A percentile compares a stretch with the other conserved stretches of the same genome.
phyloP scores from a whole-genome alignment of 1,140 invertebrate species.

The Euborellia annulipes region DNA sequence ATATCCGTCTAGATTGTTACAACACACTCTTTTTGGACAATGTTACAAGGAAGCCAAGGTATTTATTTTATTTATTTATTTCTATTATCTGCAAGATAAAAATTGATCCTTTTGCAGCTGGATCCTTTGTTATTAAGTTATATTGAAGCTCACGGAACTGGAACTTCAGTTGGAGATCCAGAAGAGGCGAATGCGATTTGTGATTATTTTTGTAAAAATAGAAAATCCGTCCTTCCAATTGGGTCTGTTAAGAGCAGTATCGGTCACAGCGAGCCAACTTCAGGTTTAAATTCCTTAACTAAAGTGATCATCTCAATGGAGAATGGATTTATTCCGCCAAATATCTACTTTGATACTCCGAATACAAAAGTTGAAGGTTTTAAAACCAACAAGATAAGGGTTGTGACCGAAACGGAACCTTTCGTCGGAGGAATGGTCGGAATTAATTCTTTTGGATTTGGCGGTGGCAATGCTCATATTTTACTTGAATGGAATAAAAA shows the following conservation, averaged over 20 bases:
- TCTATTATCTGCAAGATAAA: too few relatives aligned
- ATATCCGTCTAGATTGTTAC: conserved; percentile 40
- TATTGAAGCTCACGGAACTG: conserved; percentile 43
- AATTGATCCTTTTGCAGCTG: too few relatives aligned
- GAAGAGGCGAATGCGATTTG: conserved; percentile 59
- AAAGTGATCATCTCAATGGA: conserved; percentile 52
- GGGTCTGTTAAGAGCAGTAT: conserved; percentile 89
- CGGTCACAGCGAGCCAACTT: conserved; percentile 82
- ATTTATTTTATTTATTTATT: too few relatives aligned
- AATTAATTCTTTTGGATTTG: conserved; percentile 46
- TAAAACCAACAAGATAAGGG: conserved; percentile 38
- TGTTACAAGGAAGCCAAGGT: conserved; percentile 36
- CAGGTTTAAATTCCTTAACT: conserved; percentile 55
- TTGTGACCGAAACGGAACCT: conserved; percentile 42
- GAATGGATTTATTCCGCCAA: conserved; percentile 46
- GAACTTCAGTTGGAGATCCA: conserved; percentile 53
- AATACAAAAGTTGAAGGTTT: conserved; percentile 50
- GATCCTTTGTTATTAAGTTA: conserved; percentile 33
- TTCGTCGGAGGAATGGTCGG: conserved; percentile 40
- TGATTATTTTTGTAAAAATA: conserved; percentile 38
- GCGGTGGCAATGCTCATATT: conserved; percentile 47
- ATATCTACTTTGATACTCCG: conserved; percentile 50
- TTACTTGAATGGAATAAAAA: conserved; percentile 39
- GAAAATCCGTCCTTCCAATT: conserved; percentile 49
- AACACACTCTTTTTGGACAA: conserved; percentile 52